Base-by-base conservation (phyloP, 2,113 vertebrate species). In the Colaptes auratus region DNA sequence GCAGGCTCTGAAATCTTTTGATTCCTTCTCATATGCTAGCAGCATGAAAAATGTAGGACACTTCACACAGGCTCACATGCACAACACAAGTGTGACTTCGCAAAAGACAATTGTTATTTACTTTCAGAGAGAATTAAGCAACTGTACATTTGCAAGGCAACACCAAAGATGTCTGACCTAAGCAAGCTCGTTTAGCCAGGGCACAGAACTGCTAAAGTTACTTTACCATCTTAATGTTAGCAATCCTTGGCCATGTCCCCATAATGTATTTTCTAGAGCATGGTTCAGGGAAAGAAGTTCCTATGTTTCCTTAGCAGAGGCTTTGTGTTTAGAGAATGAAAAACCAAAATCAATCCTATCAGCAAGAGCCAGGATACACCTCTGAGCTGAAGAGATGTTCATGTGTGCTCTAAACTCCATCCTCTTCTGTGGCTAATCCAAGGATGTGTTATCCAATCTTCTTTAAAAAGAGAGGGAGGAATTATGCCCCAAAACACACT, bases 1-100 rank as follows among this genome's bases (percentile, higher is more conserved):
- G 91, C 44, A 64, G 15, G 33, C 63, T 89, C 85, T 65, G 73
- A 88, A 89, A 42, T 81, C 61, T 72, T 95, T 92, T 94, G 79
- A 94, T 80, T 88, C 71, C 63, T 46, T 65, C 67, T 91, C 35
- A 19, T 28, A 33, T 12, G 3, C 9, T 28, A 76, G 30, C 79
- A 86, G 69, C 58, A 42, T n/a, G 53, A 72, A 58, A 67, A 76
- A 95, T 83, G 25, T 7, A 90, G 88, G 91, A 28, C 94, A 86
- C 39, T 24, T 84, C 36, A n/a, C 39, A 35, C 58, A 31, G 86
- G 85, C 82, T 83, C 18, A 21, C 61, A 31, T 28, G 75, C 69
- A 77, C 24, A 9, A 20, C 0, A 11, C 0, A 3, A 48, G 12
- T 0, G 15, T 3, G 5, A 64, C 85, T 83, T 15, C 20, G 52